Evolutionary conservation across 1,140 invertebrate species (phyloP).

Genomic region (Neotoxoptera formosana): DNA sequence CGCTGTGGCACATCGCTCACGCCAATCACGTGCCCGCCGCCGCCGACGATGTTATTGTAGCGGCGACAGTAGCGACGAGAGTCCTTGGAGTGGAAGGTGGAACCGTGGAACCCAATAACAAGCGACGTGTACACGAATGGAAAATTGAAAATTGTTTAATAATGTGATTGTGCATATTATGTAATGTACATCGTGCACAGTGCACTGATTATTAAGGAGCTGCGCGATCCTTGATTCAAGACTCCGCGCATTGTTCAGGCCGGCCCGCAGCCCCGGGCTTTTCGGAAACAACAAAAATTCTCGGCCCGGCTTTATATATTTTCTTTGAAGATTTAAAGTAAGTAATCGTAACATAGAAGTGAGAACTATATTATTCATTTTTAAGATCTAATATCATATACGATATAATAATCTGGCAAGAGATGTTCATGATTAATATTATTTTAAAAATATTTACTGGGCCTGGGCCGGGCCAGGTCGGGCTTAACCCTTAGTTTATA

Average conservation of each 20-base stretch:
- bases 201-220: not conserved
- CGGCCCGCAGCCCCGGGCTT: not conserved
- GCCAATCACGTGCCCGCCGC: not conserved
- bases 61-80: not conserved
- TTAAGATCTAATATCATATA: too few species aligned
- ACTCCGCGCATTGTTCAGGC: not conserved
- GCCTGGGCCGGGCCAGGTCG: too few species aligned
- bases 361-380: not conserved
- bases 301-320: not conserved
- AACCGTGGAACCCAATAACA: not conserved
- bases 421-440: too few species aligned
- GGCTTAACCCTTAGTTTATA: too few species aligned
- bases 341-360: not conserved
- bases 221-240: not conserved
- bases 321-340: too few species aligned
- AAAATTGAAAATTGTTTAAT: not conserved
- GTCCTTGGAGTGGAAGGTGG: constrained; percentile 2
- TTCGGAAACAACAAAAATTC: not conserved
- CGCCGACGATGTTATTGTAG: not conserved
- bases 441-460: too few species aligned
- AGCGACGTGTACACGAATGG: not conserved
- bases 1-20: not conserved
- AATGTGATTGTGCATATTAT: not conserved
- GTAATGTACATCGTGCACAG: too few species aligned
- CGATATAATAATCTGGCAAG: too few species aligned